phyloP scores from a whole-genome alignment of 2,113 vertebrate genomes.

The Entosphenus tridentatus region DNA sequence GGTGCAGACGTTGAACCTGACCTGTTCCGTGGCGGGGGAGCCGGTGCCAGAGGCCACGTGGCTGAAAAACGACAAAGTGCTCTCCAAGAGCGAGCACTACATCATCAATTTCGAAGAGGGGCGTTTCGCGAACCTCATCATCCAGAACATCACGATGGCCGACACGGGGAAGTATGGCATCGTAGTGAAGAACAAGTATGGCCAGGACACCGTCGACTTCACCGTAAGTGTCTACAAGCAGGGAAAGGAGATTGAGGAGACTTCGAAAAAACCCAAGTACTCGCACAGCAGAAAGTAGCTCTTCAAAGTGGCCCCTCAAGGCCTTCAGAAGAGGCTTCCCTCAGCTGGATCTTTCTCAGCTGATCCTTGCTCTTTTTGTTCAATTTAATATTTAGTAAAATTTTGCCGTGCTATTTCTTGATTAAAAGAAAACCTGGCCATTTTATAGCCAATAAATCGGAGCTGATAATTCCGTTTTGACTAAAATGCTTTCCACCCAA shows the following conservation, averaged over 20 bases:
- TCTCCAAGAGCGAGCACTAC: slow-evolving; percentile 54
- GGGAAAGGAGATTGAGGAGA: slow-evolving; percentile 36
- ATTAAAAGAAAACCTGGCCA: no score
- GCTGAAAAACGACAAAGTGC: slow-evolving; percentile 51
- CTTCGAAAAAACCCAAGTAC: no score
- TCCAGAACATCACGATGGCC: slow-evolving; percentile 62
- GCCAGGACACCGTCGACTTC: slow-evolving; percentile 83
- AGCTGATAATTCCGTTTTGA: no score
- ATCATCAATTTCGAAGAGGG: slow-evolving; percentile 49
- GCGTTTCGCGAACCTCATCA: slow-evolving; percentile 56
- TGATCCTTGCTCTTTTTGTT: no score
- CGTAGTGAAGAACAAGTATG: slow-evolving; percentile 73
- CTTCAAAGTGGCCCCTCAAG: no score
- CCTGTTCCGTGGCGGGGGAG: slow-evolving; percentile 78
- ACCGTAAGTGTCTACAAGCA: slow-evolving; percentile 75
- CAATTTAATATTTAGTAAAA: no score
- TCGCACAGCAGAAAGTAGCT: no score
- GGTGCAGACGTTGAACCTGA: slow-evolving; percentile 63
- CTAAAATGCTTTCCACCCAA: no score
- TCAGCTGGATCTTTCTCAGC: no score
- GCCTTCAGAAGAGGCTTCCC: no score
- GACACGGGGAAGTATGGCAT: slow-evolving; percentile 83
- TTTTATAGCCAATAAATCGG: no score
- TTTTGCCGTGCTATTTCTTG: no score
- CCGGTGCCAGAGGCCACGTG: slow-evolving; percentile 69